Evolutionary conservation across 92 coral and sea anemone species (phyloP).

Genomic region (Heliopora coerulea): DNA sequence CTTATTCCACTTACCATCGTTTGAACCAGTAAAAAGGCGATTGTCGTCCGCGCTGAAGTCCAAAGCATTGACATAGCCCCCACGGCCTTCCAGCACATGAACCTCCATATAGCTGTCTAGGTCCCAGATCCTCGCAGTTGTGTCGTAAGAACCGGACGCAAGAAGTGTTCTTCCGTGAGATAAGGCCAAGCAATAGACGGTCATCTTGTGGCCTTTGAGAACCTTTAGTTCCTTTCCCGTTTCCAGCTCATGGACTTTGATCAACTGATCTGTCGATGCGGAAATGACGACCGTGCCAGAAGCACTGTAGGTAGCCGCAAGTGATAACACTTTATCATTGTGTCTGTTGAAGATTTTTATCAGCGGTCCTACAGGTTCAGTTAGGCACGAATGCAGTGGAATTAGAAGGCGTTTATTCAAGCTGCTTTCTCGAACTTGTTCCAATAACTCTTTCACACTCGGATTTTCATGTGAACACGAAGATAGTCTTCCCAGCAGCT

Average conservation of each 20-base stretch:
- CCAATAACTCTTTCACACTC: slow-evolving; percentile 41
- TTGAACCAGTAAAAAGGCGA: slow-evolving; percentile 51
- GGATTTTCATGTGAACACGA: slow-evolving; percentile 37
- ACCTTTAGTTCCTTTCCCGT: slow-evolving; percentile 58
- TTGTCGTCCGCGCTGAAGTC: slow-evolving; percentile 42
- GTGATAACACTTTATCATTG: slow-evolving; percentile 34
- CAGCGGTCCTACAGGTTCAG: slow-evolving; percentile 61
- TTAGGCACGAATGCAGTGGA: slow-evolving; percentile 54
- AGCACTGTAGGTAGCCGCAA: slow-evolving; percentile 44
- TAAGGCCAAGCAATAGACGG: slow-evolving; percentile 57
- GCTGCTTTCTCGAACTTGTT: slow-evolving; percentile 23
- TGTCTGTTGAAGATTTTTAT: slow-evolving; percentile 48
- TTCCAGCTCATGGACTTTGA: slow-evolving; percentile 57
- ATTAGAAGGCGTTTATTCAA: slow-evolving; percentile 22
- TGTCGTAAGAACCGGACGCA: slow-evolving; percentile 57
- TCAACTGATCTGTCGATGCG: slow-evolving; percentile 44
- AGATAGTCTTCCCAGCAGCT: slow-evolving; percentile 55
- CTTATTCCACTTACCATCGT: slow-evolving; percentile 46
- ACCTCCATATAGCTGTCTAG: slow-evolving; percentile 47
- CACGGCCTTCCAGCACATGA: slow-evolving; percentile 44
- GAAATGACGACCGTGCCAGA: slow-evolving; percentile 46
- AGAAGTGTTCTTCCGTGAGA: slow-evolving; percentile 49
- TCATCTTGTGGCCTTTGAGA: slow-evolving; percentile 48
- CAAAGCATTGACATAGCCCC: slow-evolving; percentile 54
- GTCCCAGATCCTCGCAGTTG: slow-evolving; percentile 58